A percentile compares a stretch with the other conserved stretches of the same genome.
Evolutionary conservation across 2,797 vertebrate species (phyloP).

Genomic region (Lemur catta): DNA sequence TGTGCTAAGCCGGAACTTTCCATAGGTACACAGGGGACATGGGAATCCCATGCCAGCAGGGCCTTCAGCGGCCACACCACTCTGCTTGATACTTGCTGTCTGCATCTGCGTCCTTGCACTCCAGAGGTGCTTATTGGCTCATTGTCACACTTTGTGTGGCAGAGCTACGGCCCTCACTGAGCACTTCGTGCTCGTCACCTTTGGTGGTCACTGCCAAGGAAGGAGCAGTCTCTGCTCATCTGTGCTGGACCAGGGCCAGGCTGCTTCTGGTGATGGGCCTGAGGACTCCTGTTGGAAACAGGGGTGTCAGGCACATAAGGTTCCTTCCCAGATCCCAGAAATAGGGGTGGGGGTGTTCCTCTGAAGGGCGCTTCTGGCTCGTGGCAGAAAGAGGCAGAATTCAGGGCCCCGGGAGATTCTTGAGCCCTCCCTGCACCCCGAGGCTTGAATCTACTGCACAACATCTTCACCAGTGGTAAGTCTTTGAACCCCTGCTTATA

Average conservation of each 20-base stretch:
- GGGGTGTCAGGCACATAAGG: background rate
- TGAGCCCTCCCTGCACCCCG: background rate
- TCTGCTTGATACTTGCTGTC: background rate
- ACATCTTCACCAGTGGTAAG: background rate
- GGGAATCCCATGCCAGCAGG: background rate
- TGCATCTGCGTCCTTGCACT: background rate
- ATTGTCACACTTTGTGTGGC: conserved; percentile 75
- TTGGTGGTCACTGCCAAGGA: conserved; percentile 81
- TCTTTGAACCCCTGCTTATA: background rate
- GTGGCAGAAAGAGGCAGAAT: background rate
- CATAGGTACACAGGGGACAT: background rate
- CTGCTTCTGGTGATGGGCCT: conserved; percentile 83
- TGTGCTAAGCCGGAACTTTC: conserved; percentile 33
- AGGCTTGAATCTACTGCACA: background rate
- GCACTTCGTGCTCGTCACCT: conserved; percentile 76
- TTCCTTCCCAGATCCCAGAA: background rate
- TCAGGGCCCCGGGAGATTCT: background rate
- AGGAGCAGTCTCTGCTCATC: conserved; percentile 83
- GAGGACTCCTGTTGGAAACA: conserved; percentile 67
- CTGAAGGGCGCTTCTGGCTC: background rate
- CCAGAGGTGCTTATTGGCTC: background rate
- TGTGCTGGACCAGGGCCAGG: conserved; percentile 85
- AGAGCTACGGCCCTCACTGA: conserved; percentile 80
- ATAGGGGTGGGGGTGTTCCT: background rate
- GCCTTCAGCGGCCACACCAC: background rate